phyloP scores from a whole-genome alignment of 2,888 invertebrate species.

The Oscheius onirici region DNA sequence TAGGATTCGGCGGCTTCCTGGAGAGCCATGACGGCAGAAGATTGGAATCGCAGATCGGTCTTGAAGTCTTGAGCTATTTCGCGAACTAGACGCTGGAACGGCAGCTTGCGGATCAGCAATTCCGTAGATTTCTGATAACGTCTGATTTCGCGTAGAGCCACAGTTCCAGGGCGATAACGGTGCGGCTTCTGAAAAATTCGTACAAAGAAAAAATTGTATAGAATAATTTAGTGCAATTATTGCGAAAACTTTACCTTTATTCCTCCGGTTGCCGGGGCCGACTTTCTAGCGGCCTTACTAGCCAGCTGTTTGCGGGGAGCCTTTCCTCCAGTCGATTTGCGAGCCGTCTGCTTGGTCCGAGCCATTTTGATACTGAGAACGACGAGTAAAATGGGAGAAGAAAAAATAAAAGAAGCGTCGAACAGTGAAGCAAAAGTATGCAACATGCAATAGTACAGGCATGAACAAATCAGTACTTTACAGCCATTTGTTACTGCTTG shows the following conservation, averaged over 20 bases:
- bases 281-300: constrained; percentile 84
- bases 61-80: constrained; percentile 64
- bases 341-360: constrained; percentile 53
- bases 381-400: too few relatives aligned
- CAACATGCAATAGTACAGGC: too few relatives aligned
- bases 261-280: constrained; percentile 89
- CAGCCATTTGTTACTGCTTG: too few relatives aligned
- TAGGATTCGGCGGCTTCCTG: constrained; percentile 31
- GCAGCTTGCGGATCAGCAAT: constrained; percentile 15
- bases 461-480: too few relatives aligned
- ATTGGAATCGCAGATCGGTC: constrained; percentile 63
- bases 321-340: constrained; percentile 59
- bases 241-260: too few relatives aligned
- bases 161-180: constrained; percentile 15
- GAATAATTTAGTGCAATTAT: too few relatives aligned
- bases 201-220: too few relatives aligned
- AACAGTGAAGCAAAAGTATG: too few relatives aligned
- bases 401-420: too few relatives aligned
- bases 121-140: constrained; percentile 19
- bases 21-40: constrained; percentile 56
- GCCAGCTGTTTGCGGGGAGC: constrained; percentile 42
- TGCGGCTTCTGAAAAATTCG: too few relatives aligned
- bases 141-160: constrained; percentile 12
- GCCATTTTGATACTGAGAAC: constrained; percentile 37
- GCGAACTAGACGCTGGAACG: constrained; percentile 54